Base-by-base conservation (phyloP, 2,888 invertebrate species). In the Mechanitis mazaeus region DNA sequence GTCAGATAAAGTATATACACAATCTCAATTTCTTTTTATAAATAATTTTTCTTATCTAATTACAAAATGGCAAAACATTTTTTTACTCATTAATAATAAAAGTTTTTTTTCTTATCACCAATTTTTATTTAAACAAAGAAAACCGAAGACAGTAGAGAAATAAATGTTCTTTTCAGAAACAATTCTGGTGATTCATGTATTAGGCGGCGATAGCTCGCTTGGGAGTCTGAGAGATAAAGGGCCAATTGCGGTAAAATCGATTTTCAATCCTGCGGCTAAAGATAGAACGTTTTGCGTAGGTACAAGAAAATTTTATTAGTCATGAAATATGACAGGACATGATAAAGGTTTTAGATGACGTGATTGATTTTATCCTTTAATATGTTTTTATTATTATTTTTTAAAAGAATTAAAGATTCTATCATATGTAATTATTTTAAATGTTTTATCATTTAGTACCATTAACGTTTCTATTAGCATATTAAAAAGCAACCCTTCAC, bases 131-230 rank as follows among this genome's bases (percentile, higher is more conserved):
- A 9, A 50, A 9, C 9, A 2, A 9, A 3, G 9, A 50, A 31
- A 50, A 3, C 7, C 7, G 31, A 50, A 31, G 50, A 50, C 7
- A 50, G 28, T 5, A 50, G 50, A 7, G 31, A 28, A 31, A 31
- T 50, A 31, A 31, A 50, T 31, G 9, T 50, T 9, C 31, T 31
- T 50, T 56, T 47, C 31, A 33, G 56, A 63, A 68, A 65, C 66
- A 58, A 68, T 69, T 67, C 64, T 54, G 60, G 64, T 68, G 66
- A 69, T 65, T 69, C 64, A 67, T 65, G 67, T 55, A 63, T 68
- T 60, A 63, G 64, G 59, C 62, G 62, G 60, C 57, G 66, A 68
- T 66, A 64, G 67, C 65, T 57, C 69, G 45, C 68, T 62, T 20
- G 68, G 67, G 69, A 67, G 50, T 60, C 54, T 45, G 20, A 3